phyloP scores from a whole-genome alignment of 2,113 vertebrate genomes.

The Puma concolor region DNA sequence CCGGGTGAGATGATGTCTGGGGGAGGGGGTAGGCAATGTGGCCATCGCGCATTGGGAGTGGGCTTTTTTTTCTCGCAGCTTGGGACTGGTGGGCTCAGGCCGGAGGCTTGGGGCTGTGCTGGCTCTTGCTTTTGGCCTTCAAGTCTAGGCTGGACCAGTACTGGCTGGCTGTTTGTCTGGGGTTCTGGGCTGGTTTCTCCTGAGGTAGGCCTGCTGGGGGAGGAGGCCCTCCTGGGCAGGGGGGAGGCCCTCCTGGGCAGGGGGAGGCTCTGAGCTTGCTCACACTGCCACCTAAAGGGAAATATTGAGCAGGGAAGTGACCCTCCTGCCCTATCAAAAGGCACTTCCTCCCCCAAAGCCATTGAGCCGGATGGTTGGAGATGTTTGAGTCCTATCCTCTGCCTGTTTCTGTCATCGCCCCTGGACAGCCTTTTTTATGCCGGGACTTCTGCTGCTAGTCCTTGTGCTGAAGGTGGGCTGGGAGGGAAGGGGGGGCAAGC shows the following conservation, averaged over 20 bases:
- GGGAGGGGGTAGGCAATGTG: neutral
- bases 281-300: neutral
- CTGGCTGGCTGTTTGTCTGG: neutral
- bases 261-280: neutral
- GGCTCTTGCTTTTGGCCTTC: neutral
- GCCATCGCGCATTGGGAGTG: neutral
- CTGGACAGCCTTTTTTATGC: neutral
- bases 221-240: neutral
- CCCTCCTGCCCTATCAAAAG: too few relatives aligned
- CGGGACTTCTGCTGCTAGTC: neutral
- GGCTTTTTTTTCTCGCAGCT: neutral
- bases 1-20: neutral
- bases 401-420: neutral
- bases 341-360: neutral
- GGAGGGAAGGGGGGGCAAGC: neutral
- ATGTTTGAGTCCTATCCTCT: neutral
- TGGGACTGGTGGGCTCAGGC: neutral
- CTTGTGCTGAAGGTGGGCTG: neutral
- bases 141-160: neutral
- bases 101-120: neutral
- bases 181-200: neutral
- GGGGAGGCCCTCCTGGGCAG: too few relatives aligned
- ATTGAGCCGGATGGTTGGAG: neutral
- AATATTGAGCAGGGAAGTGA: neutral
- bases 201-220: neutral